These are phyloP conservation scores for Bagarius yarrelli DNA, from an alignment of 2,113 vertebrate genomes.

Conservation along the genomic window DNA sequence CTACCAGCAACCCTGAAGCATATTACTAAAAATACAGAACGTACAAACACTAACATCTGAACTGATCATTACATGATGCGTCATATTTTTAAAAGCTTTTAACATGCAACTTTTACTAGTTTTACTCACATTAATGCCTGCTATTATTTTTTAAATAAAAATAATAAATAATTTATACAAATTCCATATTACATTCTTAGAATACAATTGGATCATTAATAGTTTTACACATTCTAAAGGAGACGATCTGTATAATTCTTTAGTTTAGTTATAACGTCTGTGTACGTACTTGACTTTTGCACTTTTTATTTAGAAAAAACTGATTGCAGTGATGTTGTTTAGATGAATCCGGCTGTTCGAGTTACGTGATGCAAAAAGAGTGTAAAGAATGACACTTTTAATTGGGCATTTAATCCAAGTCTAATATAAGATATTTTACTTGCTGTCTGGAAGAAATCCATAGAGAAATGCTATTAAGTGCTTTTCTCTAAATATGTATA, in stretches of 20 bases:
- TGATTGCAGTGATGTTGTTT: neutral
- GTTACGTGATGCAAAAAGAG: neutral
- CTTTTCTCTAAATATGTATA: neutral
- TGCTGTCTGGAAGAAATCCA: neutral
- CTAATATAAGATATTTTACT: neutral
- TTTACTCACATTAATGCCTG: neutral
- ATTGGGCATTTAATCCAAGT: neutral
- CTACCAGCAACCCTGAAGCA: neutral
- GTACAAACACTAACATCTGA: neutral
- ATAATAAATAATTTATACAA: too few relatives aligned
- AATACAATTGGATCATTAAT: neutral
- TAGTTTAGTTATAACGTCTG: neutral
- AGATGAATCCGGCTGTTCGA: neutral
- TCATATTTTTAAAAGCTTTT: neutral
- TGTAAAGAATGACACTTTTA: slow-evolving; percentile 1
- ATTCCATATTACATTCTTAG: too few relatives aligned
- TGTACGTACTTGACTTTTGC: too few relatives aligned
- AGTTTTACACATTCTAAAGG: neutral
- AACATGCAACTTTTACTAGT: neutral
- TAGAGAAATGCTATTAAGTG: neutral
- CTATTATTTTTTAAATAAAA: too few relatives aligned
- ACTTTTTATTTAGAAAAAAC: too few relatives aligned
- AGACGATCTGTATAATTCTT: neutral
- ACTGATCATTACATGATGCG: neutral
- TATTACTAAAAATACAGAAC: neutral